These are phyloP conservation scores for Blastomussa wellsi DNA, from an alignment of 92 coral and sea anemone species.

Conservation along the genomic window DNA sequence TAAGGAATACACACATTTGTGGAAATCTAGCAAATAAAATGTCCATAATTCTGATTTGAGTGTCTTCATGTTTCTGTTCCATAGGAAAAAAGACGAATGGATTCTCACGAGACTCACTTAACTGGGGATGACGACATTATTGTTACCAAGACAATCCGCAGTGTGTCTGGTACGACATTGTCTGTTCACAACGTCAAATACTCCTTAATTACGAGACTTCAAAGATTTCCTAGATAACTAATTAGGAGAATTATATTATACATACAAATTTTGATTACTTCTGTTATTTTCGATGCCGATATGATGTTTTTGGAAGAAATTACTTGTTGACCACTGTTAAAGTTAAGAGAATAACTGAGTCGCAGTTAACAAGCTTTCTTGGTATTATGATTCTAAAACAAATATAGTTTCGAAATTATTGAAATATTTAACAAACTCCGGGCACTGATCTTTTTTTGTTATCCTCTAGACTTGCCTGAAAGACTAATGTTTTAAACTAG, in stretches of 20 bases:
- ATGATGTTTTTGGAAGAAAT: not conserved
- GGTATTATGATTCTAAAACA: not conserved
- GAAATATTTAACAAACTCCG: too few species aligned
- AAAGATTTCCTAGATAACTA: not conserved
- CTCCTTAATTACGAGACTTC: not conserved
- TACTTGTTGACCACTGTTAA: too few species aligned
- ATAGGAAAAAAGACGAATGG: constrained; percentile 72
- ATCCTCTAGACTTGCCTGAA: too few species aligned
- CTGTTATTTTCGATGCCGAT: not conserved
- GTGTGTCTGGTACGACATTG: constrained; percentile 73
- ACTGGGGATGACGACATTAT: constrained; percentile 82
- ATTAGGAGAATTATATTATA: not conserved
- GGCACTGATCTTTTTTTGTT: too few species aligned
- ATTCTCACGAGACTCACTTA: constrained; percentile 71
- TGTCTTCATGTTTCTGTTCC: not conserved
- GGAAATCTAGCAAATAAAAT: not conserved
- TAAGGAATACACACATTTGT: not conserved
- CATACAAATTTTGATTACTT: not conserved
- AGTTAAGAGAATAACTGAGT: not conserved
- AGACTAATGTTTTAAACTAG: too few species aligned
- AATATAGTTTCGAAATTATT: too few species aligned
- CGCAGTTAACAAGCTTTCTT: not conserved
- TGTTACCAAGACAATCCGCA: constrained; percentile 84
- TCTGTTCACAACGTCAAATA: too few species aligned
- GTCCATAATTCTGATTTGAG: not conserved